phyloP scores from a whole-genome alignment of 2,113 vertebrate species.

The Vidua chalybeata region DNA sequence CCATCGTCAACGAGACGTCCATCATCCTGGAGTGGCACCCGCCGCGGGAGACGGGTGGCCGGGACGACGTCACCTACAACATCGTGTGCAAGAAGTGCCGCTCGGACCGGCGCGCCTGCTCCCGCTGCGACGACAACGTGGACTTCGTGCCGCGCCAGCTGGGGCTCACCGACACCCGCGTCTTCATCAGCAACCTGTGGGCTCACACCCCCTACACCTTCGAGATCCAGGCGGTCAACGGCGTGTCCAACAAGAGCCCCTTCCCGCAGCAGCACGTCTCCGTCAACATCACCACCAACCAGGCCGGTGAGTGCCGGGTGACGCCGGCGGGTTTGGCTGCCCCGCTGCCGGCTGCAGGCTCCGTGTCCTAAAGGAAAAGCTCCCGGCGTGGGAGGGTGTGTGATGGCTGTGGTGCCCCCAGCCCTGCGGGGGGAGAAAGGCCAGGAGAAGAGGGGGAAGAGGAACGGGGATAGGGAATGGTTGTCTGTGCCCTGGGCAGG shows the following conservation, averaged over 20 bases:
- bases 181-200: conserved; percentile 95
- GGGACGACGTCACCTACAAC: conserved; percentile 94
- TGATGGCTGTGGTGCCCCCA: neutral
- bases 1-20: conserved; percentile 95
- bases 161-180: conserved; percentile 88
- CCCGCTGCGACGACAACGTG: conserved; percentile 95
- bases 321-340: fast-evolving
- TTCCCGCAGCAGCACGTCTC: conserved; percentile 93
- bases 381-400: fast-evolving
- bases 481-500: neutral
- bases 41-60: conserved; percentile 89
- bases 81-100: conserved; percentile 96
- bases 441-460: neutral
- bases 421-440: neutral
- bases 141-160: conserved; percentile 93
- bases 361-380: fast-evolving
- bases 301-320: conserved; percentile 83
- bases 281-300: conserved; percentile 98
- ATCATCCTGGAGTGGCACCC: conserved; percentile 97
- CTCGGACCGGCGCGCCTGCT: conserved; percentile 87
- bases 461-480: neutral
- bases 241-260: conserved; percentile 93
- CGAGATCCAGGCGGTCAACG: conserved; percentile 95
- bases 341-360: fast-evolving
- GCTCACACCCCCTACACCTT: conserved; percentile 96